These are phyloP conservation scores for Muscidifurax raptorellus DNA, from an alignment of 1,140 invertebrate genomes.

Conservation along the genomic window DNA sequence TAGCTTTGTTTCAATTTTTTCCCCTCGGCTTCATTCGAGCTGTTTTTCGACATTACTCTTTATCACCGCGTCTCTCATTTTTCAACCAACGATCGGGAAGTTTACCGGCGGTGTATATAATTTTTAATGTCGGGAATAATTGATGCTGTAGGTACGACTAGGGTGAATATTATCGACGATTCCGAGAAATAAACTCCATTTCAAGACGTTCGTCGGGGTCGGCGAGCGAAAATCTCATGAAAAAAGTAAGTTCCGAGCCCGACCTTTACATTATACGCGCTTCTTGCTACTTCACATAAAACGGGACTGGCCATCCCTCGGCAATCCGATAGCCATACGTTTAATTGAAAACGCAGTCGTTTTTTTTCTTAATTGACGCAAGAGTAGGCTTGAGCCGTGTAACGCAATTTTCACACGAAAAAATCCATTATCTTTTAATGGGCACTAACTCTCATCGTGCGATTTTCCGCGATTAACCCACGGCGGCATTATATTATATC, in stretches of 20 bases:
- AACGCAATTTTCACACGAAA: constrained; percentile 27
- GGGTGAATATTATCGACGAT: too few species aligned
- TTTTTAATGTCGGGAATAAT: too few species aligned
- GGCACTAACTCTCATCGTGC: constrained; percentile 23
- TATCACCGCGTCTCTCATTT: too few species aligned
- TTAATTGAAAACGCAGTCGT: constrained; percentile 35
- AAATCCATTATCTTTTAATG: constrained; percentile 45
- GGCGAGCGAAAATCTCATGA: too few species aligned
- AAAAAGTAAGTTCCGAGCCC: too few species aligned
- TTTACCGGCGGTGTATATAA: too few species aligned
- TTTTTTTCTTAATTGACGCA: constrained; percentile 43
- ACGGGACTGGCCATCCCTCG: neutral
- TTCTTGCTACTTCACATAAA: neutral
- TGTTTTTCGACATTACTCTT: too few species aligned
- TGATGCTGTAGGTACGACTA: too few species aligned
- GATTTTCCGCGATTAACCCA: constrained; percentile 41
- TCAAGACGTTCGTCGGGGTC: too few species aligned
- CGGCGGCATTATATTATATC: constrained; percentile 44
- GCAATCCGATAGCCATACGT: constrained; percentile 1
- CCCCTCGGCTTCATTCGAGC: neutral
- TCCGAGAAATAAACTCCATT: too few species aligned
- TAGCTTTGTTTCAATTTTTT: neutral
- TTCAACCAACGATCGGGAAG: too few species aligned
- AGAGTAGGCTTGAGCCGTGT: neutral
- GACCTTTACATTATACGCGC: neutral